Base-by-base conservation (phyloP, 2,113 vertebrate genomes). In the Channa argus region DNA sequence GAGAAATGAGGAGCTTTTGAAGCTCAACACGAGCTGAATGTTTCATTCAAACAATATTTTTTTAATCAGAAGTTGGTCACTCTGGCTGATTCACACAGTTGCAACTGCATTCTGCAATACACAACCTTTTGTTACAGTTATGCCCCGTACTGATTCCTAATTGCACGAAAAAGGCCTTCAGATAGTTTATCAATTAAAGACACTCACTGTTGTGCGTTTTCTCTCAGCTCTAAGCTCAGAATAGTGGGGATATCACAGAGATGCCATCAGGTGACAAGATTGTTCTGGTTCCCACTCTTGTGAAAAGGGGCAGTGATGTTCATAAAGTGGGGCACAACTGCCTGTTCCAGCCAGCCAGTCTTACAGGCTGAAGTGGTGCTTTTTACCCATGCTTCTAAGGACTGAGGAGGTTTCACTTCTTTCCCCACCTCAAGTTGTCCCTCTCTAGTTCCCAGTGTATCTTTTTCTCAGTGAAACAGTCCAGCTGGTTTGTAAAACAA, bases 1-100 rank as follows among this genome's bases (percentile, higher is more conserved):
- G 36, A 58, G 43, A 72, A 78, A 66, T 58, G 24, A 74, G 34
- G 6, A 43, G 63, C 50, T 64, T 53, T 74, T 86, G 56, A 77
- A 71, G 75, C 51, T 24, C 36, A 13, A 15, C 44, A 7, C 63
- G 65, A 70, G 53, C 49, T 34, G 41, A 5, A 2, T 70, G 47
- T 73, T 75, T 63, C 60, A 74, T 79, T 67, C 72, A 67, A 71
- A 50, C 43, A 56, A 50, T 15, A 38, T 61, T 45, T 14, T 36
- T 49, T 33, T 70, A 58, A 70, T 51, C 56, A 75, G 58, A 71
- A 53, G 63, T 71, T 65, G 24, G 9, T n/a, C 66, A 34, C 54
- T 56, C 36, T 52, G 65, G 12, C 14, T 4, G 49, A 58, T 59
- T 34, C 13, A 2, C 4, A 52, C 63, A 43, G 37, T 64, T 64